Evolutionary conservation across 2,113 vertebrate species (phyloP).

Genomic region (Paracanthobrama guichenoti): DNA sequence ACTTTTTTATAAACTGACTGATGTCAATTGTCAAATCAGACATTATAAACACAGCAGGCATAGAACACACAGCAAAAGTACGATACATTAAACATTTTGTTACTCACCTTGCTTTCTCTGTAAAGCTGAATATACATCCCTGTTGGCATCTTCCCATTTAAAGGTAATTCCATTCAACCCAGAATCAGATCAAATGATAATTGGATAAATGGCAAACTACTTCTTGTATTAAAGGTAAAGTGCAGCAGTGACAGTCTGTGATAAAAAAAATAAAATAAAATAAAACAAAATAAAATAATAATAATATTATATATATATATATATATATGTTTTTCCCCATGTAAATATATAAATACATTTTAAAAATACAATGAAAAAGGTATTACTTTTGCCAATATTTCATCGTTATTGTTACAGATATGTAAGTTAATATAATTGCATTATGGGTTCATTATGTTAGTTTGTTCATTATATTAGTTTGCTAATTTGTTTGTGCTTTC

Average conservation of each 20-base stretch:
- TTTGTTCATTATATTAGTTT: too few species aligned
- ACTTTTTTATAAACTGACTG: background rate
- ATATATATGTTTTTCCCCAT: too few species aligned
- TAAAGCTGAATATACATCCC: background rate
- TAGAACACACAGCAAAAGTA: background rate
- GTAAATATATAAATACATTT: background rate
- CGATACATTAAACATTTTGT: background rate
- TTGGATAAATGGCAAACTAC: background rate
- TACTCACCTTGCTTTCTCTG: background rate
- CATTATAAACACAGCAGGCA: background rate
- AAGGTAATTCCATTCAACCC: background rate
- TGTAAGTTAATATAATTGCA: background rate
- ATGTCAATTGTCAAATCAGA: background rate
- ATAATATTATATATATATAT: too few species aligned
- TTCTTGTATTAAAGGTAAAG: background rate
- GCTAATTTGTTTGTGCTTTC: background rate
- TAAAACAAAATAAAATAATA: too few species aligned
- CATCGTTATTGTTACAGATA: background rate
- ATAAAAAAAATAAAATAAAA: too few species aligned
- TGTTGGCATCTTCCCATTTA: background rate
- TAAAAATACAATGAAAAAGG: background rate
- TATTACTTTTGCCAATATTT: background rate
- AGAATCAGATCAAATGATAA: background rate
- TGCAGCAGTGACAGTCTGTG: background rate
- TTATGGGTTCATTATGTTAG: background rate